phyloP scores from a whole-genome alignment of 2,113 vertebrate genomes.

The Junco hyemalis region DNA sequence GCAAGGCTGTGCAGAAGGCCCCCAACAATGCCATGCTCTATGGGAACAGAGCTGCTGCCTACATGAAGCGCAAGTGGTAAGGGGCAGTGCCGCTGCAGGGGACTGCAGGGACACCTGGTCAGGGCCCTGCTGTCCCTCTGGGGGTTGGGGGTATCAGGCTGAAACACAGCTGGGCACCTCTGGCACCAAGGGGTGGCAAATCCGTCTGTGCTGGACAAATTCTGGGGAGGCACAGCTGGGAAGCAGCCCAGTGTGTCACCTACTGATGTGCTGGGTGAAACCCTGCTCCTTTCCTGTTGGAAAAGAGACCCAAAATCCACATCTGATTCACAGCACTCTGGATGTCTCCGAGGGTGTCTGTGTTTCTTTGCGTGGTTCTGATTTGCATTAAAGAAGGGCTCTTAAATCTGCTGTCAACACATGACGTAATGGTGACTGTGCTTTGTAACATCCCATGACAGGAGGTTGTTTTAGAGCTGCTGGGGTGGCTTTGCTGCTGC shows the following conservation, averaged over 20 bases:
- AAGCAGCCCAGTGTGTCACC: background rate
- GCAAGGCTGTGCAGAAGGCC: constrained; percentile 89
- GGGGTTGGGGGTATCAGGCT: background rate
- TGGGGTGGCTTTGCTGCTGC: background rate
- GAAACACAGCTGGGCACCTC: background rate
- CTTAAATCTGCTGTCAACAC: background rate
- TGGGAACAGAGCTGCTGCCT: constrained; percentile 95
- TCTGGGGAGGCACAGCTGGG: background rate
- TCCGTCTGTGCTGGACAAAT: background rate
- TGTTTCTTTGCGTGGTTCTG: background rate
- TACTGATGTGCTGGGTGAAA: background rate
- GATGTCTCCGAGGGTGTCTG: background rate
- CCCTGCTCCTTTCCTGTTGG: background rate
- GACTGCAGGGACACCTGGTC: background rate
- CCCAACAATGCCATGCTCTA: constrained; percentile 93
- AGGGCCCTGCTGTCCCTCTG: background rate
- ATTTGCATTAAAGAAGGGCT: background rate
- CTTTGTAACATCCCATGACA: background rate
- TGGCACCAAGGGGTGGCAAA: background rate
- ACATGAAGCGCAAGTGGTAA: constrained; percentile 99
- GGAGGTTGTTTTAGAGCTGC: background rate
- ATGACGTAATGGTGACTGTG: background rate
- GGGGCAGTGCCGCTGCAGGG: background rate
- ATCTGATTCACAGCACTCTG: background rate
- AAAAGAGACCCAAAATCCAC: background rate